These are phyloP conservation scores for Falco peregrinus DNA, from an alignment of 2,797 vertebrate genomes.

Conservation along the genomic window DNA sequence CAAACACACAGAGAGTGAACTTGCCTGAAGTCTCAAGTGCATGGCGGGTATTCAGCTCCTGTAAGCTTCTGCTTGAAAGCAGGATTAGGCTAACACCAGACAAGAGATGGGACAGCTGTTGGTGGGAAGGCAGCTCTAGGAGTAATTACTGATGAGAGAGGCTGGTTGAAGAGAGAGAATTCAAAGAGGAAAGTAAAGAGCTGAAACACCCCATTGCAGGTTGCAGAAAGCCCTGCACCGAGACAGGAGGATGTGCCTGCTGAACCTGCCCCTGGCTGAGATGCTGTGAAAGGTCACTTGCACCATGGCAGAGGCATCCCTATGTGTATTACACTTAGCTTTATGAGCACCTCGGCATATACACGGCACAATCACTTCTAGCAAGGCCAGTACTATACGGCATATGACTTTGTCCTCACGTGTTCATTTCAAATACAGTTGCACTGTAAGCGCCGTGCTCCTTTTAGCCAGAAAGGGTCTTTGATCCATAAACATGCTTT, in stretches of 20 bases:
- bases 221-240: fast-evolving
- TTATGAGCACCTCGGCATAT: not conserved
- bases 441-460: not conserved
- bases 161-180: not conserved
- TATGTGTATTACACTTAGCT: not conserved
- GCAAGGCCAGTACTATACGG: not conserved
- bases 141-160: not conserved
- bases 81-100: not conserved
- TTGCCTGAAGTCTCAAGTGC: not conserved
- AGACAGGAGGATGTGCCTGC: not conserved
- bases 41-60: not conserved
- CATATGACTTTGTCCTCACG: not conserved
- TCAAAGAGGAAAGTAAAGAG: not conserved
- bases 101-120: not conserved
- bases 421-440: slow-evolving; percentile 1
- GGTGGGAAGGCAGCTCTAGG: not conserved
- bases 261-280: not conserved
- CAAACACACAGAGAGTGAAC: not conserved
- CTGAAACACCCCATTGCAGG: not conserved
- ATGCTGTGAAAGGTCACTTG: not conserved
- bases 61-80: not conserved
- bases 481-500: slow-evolving; percentile 19
- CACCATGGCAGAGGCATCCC: not conserved
- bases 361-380: not conserved
- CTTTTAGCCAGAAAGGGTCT: slow-evolving; percentile 45